Evolutionary conservation across 2,113 vertebrate genomes (phyloP), one percentile per base, ranked within the genome.

Genomic region (Tragulus kanchil): DNA sequence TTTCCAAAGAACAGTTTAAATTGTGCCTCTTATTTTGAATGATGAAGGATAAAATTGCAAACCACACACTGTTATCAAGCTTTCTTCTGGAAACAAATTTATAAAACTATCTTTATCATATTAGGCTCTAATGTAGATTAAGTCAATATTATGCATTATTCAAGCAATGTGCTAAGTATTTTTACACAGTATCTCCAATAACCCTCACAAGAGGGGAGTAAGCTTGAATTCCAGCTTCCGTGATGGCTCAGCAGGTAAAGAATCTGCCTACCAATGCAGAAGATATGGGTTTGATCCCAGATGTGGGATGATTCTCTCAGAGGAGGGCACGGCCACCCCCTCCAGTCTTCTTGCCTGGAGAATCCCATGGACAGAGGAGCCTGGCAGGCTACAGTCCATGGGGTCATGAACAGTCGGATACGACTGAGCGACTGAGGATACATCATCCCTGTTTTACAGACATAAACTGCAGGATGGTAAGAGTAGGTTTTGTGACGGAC

Each of bases 21-120:
- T 56, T 45, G 15, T 64, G 16, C 17, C 45, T 82, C 2, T 52
- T 59, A 71, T 28, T 89, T 71, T 85, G 45, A 92, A 65, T 71
- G 58, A 62, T 69, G 84, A 86, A 61, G 77, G 83, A 78, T 48
- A 71, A 92, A 86, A 15, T 48, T 81, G n/a, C 31, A 48, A 45
- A 9, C 12, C 61, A 81, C 11, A 42, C 3, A 17, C 42, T 77
- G 31, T 52, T 64, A 75, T 31, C 54, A 13, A 61, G 26, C 9
- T 75, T 79, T 91, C 83, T 61, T 45, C 62, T 65, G 65, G 90
- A 71, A 89, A 89, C 54, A 78, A 65, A 61, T 78, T 65, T 19
- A 88, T 58, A 67, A 54, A 90, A 75, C 42, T 67, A 42, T 58
- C 61, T 31, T 62, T 81, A 25, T 5, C 26, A 1, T 61, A 28